Percentiles rank a stretch among this genome's conserved stretches.
Conservation (phyloP, 2,113 vertebrate species). For the Cathartes aura region DNA sequence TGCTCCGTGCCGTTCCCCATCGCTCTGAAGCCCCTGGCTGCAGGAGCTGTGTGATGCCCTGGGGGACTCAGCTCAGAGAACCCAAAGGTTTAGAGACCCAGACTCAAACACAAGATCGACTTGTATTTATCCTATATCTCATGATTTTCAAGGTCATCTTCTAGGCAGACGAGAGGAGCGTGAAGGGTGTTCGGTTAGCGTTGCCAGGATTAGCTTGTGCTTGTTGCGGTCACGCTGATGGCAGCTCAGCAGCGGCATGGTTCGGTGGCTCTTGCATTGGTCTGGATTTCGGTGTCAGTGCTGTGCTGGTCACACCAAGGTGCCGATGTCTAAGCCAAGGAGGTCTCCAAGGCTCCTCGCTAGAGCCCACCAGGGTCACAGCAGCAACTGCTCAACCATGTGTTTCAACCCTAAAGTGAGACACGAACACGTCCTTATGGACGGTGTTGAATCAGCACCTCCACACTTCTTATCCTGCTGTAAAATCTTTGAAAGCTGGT, state of each 20-base stretch:
- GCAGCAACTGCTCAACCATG: background rate
- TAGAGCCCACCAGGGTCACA: background rate
- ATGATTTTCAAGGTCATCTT: background rate
- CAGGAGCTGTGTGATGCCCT: background rate
- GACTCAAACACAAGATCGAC: background rate
- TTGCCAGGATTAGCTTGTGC: background rate
- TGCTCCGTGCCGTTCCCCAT: background rate
- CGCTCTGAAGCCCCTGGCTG: background rate
- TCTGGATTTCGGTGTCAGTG: background rate
- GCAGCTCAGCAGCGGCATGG: rapidly evolving
- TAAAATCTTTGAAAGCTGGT: background rate
- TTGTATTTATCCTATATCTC: background rate
- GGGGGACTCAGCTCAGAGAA: background rate
- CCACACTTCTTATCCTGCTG: background rate
- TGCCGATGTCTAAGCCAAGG: background rate
- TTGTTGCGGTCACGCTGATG: background rate
- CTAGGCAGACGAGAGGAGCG: background rate
- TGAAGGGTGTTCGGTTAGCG: background rate
- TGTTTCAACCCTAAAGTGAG: background rate
- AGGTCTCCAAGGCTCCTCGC: background rate
- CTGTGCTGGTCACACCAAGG: background rate
- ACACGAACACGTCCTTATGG: background rate
- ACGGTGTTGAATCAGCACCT: background rate
- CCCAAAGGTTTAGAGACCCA: background rate
- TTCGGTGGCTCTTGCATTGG: background rate